Percentiles rank a stretch among this genome's conserved stretches.
These are phyloP conservation scores for Meloidogyne exigua DNA, from an alignment of 1,140 invertebrate genomes.

Conservation along the genomic window DNA sequence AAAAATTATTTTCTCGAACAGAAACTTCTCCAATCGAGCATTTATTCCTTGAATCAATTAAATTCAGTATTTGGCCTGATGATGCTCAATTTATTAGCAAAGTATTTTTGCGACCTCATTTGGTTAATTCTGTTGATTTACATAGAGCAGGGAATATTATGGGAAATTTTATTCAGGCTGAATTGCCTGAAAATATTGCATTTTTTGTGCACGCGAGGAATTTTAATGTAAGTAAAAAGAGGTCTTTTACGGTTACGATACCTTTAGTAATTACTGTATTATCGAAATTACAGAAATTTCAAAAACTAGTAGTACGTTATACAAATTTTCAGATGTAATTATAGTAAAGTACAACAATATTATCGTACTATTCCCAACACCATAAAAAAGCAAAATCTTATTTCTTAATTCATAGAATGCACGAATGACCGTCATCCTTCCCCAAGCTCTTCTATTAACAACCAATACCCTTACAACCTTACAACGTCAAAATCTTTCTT, in stretches of 20 bases:
- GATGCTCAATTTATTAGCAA: constrained; percentile 23
- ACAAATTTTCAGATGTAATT: too few species aligned
- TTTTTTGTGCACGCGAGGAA: constrained; percentile 26
- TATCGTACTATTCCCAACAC: too few species aligned
- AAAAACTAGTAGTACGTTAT: too few species aligned
- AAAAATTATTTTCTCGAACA: neutral
- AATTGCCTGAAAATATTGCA: constrained; percentile 8
- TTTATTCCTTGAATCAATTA: neutral
- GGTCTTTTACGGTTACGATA: too few species aligned
- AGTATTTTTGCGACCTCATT: constrained; percentile 11
- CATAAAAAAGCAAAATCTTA: too few species aligned
- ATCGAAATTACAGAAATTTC: too few species aligned
- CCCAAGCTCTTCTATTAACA: neutral
- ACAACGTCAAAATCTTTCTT: constrained; percentile 9
- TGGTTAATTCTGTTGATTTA: constrained; percentile 21
- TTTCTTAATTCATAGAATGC: neutral
- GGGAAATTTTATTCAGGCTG: neutral
- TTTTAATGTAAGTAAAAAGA: neutral
- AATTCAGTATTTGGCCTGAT: constrained; percentile 19
- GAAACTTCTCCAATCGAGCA: neutral
- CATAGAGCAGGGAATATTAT: constrained; percentile 17
- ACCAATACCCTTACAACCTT: constrained; percentile 3
- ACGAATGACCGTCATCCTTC: neutral
- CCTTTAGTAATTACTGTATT: too few species aligned
- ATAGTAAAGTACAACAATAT: too few species aligned